Evolutionary conservation across 2,113 vertebrate genomes (phyloP).

Genomic region (Cariama cristata): DNA sequence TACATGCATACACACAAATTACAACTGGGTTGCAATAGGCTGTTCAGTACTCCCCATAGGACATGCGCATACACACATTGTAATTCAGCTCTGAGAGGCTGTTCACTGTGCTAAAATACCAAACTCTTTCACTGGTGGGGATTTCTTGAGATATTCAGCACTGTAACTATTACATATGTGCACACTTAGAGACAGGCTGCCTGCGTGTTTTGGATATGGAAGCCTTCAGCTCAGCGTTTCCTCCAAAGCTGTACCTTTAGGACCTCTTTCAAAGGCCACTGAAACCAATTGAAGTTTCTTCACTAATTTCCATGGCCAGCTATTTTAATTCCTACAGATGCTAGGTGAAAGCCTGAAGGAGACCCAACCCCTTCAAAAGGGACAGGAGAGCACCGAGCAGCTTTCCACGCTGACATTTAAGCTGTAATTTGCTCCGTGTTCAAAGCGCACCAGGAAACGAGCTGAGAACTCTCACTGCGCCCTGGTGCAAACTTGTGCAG

Average conservation of each 20-base stretch:
- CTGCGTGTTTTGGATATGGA: fast-evolving
- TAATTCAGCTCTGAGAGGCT: not conserved
- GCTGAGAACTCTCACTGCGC: not conserved
- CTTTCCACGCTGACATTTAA: not conserved
- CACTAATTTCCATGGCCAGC: not conserved
- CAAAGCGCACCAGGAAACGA: not conserved
- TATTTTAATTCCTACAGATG: not conserved
- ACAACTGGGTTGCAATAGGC: not conserved
- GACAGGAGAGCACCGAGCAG: fast-evolving
- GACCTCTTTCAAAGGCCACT: not conserved
- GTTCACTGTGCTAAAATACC: not conserved
- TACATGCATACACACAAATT: not conserved
- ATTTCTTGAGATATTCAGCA: not conserved
- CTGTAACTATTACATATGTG: not conserved
- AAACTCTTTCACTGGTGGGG: not conserved
- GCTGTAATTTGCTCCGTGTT: not conserved
- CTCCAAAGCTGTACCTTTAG: not conserved
- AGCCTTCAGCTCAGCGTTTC: not conserved
- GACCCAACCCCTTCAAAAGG: not conserved
- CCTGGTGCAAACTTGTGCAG: no score
- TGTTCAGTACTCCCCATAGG: not conserved
- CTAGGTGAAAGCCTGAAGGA: not conserved
- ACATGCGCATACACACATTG: not conserved
- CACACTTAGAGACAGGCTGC: not conserved
- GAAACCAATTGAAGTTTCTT: not conserved